Conservation (phyloP, 2,888 invertebrate genomes). For the Drosophila leonis region DNA sequence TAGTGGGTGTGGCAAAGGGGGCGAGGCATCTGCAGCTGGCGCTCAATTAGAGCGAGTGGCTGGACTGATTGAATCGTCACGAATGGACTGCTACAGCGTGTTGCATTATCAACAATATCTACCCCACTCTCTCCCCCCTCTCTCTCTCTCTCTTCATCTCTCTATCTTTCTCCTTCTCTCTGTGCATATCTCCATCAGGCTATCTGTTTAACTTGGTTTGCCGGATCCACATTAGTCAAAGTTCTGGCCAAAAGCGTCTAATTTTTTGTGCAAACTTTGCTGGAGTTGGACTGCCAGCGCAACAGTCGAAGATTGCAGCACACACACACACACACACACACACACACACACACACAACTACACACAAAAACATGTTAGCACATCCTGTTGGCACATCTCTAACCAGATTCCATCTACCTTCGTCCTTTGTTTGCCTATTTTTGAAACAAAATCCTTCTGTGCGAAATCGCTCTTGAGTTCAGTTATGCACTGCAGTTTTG, state of each 20-base stretch:
- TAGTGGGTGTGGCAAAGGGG: background rate
- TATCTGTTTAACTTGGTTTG: background rate
- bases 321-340: background rate
- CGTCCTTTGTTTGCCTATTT: slow-evolving; percentile 41
- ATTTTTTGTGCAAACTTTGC: slow-evolving; percentile 63
- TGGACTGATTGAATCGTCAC: slow-evolving; percentile 49
- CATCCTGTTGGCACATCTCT: slow-evolving; percentile 20
- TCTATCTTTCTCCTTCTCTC: background rate
- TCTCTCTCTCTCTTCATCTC: background rate
- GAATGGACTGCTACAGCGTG: slow-evolving; percentile 13
- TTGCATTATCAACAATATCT: slow-evolving; percentile 19
- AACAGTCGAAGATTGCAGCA: slow-evolving; percentile 18
- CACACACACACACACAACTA: background rate
- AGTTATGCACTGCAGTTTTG: background rate
- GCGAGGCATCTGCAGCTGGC: slow-evolving; percentile 33
- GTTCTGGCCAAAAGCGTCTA: slow-evolving; percentile 49
- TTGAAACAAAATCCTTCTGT: slow-evolving; percentile 32
- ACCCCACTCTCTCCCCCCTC: too few relatives aligned
- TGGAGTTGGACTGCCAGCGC: slow-evolving; percentile 28
- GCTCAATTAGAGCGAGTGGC: slow-evolving; percentile 71
- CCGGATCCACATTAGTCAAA: slow-evolving; percentile 50
- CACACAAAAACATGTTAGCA: background rate
- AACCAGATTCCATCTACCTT: slow-evolving; percentile 21
- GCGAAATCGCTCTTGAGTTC: slow-evolving; percentile 21
- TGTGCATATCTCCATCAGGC: background rate